These are phyloP conservation scores for Diacarnus erythraeanus DNA, from an alignment of 37 sponge, comb jelly and placozoan species.

Conservation along the genomic window DNA sequence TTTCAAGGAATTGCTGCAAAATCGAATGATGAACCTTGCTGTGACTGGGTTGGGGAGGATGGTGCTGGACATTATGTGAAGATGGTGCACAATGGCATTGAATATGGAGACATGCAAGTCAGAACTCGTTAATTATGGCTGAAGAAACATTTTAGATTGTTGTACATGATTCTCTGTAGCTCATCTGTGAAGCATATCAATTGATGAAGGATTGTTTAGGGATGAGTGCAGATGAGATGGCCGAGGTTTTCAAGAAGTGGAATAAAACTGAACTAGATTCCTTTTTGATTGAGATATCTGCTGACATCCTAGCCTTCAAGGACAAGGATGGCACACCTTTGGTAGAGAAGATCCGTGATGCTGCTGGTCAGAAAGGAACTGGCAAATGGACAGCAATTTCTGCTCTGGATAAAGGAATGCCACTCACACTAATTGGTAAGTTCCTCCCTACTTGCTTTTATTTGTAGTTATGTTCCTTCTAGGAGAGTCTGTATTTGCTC, in stretches of 20 bases:
- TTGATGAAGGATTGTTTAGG: conserved; percentile 94
- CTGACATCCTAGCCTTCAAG: conserved; percentile 87
- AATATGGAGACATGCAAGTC: conserved; percentile 99
- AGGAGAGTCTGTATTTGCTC: conserved; percentile 97
- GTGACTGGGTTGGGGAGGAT: conserved; percentile 79
- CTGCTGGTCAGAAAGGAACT: conserved; percentile 98
- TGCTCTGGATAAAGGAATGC: conserved; percentile 93
- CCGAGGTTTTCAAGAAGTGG: conserved; percentile 84
- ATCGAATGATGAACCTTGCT: conserved; percentile 33
- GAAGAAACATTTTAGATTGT: background rate
- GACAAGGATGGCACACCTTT: conserved; percentile 88
- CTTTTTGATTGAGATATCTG: conserved; percentile 94
- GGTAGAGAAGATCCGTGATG: conserved; percentile 93
- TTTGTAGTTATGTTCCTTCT: background rate
- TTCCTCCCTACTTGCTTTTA: too few relatives aligned
- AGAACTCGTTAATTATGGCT: background rate
- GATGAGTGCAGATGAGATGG: conserved; percentile 86
- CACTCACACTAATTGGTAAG: conserved; percentile 97
- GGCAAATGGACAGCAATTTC: conserved; percentile 99
- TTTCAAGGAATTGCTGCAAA: conserved; percentile 89
- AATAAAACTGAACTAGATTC: conserved; percentile 98
- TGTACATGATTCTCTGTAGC: conserved; percentile 18
- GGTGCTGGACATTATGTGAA: conserved; percentile 98
- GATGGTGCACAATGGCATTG: conserved; percentile 99
- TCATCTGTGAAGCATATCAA: conserved; percentile 96